Percentiles rank a stretch among this genome's conserved stretches.
These are phyloP conservation scores for Naso thynnoides DNA, from an alignment of 2,797 vertebrate species.

Conservation along the genomic window DNA sequence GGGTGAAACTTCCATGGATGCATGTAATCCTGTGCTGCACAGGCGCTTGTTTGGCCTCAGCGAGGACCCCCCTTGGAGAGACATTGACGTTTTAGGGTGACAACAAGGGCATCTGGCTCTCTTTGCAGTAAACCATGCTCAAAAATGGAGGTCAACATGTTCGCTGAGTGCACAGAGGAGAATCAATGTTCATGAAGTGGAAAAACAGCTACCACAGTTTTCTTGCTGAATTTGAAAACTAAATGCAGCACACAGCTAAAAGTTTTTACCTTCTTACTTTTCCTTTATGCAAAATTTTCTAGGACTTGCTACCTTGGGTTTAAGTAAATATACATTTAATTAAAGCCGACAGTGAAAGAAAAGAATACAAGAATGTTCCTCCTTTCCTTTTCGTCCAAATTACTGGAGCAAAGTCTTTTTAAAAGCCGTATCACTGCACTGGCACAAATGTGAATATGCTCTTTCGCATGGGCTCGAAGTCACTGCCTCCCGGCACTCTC, in stretches of 20 bases:
- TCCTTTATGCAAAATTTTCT: not conserved
- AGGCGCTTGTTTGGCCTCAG: conserved; percentile 42
- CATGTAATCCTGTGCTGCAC: conserved; percentile 54
- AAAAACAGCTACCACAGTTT: not conserved
- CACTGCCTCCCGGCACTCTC: not conserved
- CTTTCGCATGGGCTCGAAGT: conserved; percentile 9
- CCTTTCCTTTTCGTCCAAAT: not conserved
- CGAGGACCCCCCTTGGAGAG: conserved; percentile 37
- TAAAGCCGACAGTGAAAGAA: not conserved
- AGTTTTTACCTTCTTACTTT: not conserved
- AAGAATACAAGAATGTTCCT: not conserved
- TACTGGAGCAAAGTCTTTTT: not conserved
- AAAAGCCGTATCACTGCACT: not conserved
- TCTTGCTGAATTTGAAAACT: not conserved
- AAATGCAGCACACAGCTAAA: not conserved
- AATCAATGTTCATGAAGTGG: not conserved
- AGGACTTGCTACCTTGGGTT: not conserved
- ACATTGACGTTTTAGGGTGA: conserved; percentile 26
- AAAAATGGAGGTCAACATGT: conserved; percentile 42
- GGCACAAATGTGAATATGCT: not conserved
- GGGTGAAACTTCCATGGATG: conserved; percentile 53
- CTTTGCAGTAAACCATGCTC: conserved; percentile 28
- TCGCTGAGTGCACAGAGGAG: conserved; percentile 13
- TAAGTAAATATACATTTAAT: not conserved
- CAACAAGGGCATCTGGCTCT: conserved; percentile 52